A percentile compares a stretch with the other conserved stretches of the same genome.
phyloP scores from a whole-genome alignment of 2,888 invertebrate genomes.

The Cotesia congregata region DNA sequence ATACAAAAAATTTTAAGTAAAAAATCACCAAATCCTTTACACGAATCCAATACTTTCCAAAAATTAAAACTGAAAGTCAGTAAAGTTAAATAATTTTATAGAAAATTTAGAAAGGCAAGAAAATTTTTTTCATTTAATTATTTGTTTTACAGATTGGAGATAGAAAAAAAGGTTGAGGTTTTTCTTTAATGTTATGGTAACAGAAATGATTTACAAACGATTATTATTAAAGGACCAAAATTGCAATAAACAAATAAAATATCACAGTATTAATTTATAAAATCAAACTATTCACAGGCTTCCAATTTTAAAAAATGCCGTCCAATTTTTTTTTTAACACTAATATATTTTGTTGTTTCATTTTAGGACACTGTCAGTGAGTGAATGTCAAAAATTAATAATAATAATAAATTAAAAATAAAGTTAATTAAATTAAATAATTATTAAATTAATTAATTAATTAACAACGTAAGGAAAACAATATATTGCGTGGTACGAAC shows the following conservation, averaged over 20 bases:
- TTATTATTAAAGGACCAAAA: slow-evolving; percentile 7
- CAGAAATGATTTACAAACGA: not conserved
- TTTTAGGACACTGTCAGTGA: slow-evolving; percentile 17
- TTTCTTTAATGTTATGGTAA: not conserved
- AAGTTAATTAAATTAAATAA: no score
- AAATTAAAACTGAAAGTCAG: no score
- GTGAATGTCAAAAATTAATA: slow-evolving; percentile 20
- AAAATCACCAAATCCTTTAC: no score
- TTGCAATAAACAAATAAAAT: not conserved
- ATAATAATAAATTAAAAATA: slow-evolving; percentile 21
- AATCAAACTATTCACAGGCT: not conserved
- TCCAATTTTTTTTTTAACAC: slow-evolving; percentile 4
- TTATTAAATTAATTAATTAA: slow-evolving; percentile 41
- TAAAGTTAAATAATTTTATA: no score
- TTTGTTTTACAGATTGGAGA: no score
- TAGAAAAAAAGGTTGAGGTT: not conserved
- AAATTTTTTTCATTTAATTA: no score
- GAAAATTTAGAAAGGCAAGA: no score
- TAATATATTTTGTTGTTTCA: not conserved
- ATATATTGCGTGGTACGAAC: slow-evolving; percentile 69
- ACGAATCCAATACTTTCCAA: no score
- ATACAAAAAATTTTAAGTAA: no score
- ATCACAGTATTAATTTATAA: slow-evolving; percentile 10
- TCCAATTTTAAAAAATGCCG: slow-evolving; percentile 17
- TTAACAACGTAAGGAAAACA: slow-evolving; percentile 55